Evolutionary conservation across 1,140 invertebrate species (phyloP), one percentile per base, ranked within the genome.

Genomic region (Euura saliciscinereae): DNA sequence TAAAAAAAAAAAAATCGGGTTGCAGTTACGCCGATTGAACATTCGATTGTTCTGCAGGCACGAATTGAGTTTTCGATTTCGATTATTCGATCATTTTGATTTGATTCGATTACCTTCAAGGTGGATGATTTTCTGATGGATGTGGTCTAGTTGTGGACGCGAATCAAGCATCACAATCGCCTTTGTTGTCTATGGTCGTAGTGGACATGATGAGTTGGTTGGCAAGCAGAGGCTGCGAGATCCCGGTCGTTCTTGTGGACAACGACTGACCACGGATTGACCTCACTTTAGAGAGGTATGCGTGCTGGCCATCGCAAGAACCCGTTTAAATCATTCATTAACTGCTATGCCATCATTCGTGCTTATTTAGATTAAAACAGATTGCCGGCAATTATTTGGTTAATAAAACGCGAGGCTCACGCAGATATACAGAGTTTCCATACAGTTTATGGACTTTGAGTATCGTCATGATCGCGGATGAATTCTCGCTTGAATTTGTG

Each of bases 271-370:
- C 78, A 73, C 78, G 74, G 76, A 79, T 79, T 79, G 76, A 79
- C 78, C 78, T 79, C 78, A 79, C 78, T 79, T 79, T 79, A 79
- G 76, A 76, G 76, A 79, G 74, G 78, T 79, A 79, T 79, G 78
- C 78, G 76, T 76, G 74, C 69, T 45, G 44, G 65, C 51, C 51
- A 67, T 28, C 70, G 44, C 42, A 11, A 46, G 59, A 69, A 71
- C 75, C 74, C 70, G 70, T 77, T 72, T 45, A 71, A 73, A 77
- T 78, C 76, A 78, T 75, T 76, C 78, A 78, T 78, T 75, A 79
- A 78, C 77, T 72, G 70, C 78, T 72, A 78, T 68, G 66, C 46
- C 72, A 70, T 78, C 64, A 68, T 77, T 74, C 71, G 77, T 73
- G 73, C 70, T 77, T 70, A 74, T 75, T 79, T 79, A 79, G 77